Percentiles rank a stretch among this genome's conserved stretches.
These are phyloP conservation scores for Cataglyphis altisquamis DNA, from an alignment of 2,888 invertebrate genomes.

Conservation along the genomic window DNA sequence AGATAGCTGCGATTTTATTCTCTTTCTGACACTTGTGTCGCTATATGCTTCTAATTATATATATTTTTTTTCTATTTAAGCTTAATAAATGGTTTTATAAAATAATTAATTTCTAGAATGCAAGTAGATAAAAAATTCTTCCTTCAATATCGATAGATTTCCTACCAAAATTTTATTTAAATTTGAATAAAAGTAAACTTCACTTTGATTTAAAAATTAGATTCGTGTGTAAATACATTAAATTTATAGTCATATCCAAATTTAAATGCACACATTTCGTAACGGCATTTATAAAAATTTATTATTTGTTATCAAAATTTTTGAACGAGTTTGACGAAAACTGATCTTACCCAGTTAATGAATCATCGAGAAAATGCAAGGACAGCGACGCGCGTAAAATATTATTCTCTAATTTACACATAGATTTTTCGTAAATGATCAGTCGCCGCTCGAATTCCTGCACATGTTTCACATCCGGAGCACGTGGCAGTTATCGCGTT, in stretches of 20 bases:
- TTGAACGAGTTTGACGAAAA: not conserved
- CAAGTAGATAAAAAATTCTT: not conserved
- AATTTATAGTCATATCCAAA: conserved; percentile 11
- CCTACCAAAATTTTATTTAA: not conserved
- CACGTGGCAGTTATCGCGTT: conserved; percentile 32
- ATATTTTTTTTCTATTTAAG: not conserved
- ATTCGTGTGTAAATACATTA: conserved; percentile 21
- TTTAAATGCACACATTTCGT: not conserved
- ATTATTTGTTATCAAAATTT: not conserved
- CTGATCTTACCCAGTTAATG: not conserved
- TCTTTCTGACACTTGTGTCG: not conserved
- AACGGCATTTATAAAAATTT: not conserved
- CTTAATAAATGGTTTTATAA: not conserved
- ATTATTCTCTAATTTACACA: conserved; percentile 44
- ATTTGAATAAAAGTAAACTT: not conserved
- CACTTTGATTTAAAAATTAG: conserved; percentile 2
- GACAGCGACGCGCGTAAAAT: not conserved
- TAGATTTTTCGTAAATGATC: conserved; percentile 38
- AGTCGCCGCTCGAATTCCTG: not conserved
- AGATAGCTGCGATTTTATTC: not conserved
- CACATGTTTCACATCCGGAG: conserved; percentile 51
- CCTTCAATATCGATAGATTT: not conserved
- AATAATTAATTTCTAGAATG: not conserved
- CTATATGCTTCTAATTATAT: not conserved
- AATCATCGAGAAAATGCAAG: not conserved